Evolutionary conservation across 92 coral and sea anemone genomes (phyloP), one percentile per base, ranked within the genome.

Genomic region (Parazoanthus darwini): DNA sequence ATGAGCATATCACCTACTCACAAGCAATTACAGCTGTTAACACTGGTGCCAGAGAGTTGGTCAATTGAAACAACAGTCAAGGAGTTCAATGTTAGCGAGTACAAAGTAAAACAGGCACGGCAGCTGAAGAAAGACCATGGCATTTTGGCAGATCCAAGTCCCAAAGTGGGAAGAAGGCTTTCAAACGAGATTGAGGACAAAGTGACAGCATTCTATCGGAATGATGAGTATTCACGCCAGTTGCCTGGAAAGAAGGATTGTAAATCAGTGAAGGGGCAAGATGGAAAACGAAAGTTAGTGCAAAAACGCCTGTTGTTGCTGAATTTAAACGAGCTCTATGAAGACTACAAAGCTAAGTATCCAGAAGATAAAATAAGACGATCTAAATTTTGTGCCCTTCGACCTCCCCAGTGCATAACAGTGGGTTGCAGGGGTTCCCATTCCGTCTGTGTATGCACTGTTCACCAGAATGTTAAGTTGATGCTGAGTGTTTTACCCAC

Each of bases 111-210:
- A 25, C 67, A 79, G 83, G 44, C 83, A 48, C 10, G 42, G 54
- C 66, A 79, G 42, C 67, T 79, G 76, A 51, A 56, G 74, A 67
- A 77, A 78, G 90, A 77, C 33, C 43, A 67, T 44, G 90, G 90
- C 35, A 78, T 63, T 54, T 72, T 87, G 77, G 85, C 90, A 50
- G 82, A n/a, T 18, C 89, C 85, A 29, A 43, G 14, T 20, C 22
- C 75, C 13, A 74, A 74, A 26, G 44, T 74, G 36, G 81, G 56
- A 78, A 78, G 58, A 3, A 46, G 23, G 13, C 81, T 78, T 78
- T 74, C 76, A 46, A 74, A 74, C 36, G 48, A 36, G 78, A 74
- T 36, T 10, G 37, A 51, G 6, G 82, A 43, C 25, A 79, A 48
- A 23, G 58, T 79, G 38, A 18, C 25, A 35, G 20, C 39, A 37